Evolutionary conservation across 2,797 vertebrate species (phyloP).

Genomic region (Lepilemur ruficaudatus): DNA sequence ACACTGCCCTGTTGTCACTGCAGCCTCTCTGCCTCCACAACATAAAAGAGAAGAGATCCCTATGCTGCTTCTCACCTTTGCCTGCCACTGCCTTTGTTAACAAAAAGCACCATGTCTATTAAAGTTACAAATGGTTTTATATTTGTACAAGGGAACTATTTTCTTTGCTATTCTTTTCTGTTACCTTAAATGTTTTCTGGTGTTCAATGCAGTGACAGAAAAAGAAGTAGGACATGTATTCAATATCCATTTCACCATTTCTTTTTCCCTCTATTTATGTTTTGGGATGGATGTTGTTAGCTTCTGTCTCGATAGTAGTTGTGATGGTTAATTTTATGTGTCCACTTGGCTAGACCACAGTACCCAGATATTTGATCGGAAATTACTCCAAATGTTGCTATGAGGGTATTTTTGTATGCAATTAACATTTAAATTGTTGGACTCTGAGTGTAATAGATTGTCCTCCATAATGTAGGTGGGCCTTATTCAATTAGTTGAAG

Average conservation of each 20-base stretch:
- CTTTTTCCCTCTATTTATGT: neutral
- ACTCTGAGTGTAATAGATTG: neutral
- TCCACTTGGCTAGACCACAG: neutral
- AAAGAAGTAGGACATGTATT: neutral
- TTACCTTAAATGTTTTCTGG: neutral
- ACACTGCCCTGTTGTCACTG: neutral
- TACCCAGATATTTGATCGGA: neutral
- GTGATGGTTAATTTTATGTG: neutral
- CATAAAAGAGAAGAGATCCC: neutral
- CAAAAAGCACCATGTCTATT: neutral
- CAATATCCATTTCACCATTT: neutral
- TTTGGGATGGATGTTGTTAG: neutral
- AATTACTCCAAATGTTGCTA: neutral
- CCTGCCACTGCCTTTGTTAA: neutral
- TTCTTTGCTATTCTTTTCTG: neutral
- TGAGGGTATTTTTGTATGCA: neutral
- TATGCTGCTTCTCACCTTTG: neutral
- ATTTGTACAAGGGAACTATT: neutral
- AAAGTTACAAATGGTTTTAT: neutral
- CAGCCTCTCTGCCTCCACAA: neutral
- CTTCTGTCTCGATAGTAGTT: neutral
- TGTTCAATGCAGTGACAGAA: neutral
- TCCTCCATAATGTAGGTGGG: neutral
- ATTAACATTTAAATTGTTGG: neutral
- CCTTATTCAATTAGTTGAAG: neutral